Evolutionary conservation across 2,113 vertebrate species (phyloP).

Genomic region (Cyanoramphus novaezelandiae): DNA sequence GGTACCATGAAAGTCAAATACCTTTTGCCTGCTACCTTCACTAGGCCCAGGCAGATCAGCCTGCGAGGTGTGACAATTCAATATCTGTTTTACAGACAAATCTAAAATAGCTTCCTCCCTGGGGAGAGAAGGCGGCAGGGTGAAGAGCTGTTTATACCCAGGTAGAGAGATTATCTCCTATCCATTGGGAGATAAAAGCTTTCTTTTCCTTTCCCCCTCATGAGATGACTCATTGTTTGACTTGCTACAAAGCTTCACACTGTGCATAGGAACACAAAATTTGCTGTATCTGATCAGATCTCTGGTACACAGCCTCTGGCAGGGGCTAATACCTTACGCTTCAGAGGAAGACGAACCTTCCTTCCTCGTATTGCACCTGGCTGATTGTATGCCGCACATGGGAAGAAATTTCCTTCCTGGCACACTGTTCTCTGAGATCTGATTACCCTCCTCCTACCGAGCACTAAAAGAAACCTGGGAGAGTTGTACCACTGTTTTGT

Average conservation of each 20-base stretch:
- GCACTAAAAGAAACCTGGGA: neutral
- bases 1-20: neutral
- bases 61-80: neutral
- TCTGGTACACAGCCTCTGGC: slow-evolving; percentile 45
- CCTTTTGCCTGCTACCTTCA: neutral
- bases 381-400: neutral
- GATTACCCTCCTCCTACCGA: slow-evolving; percentile 23
- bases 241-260: slow-evolving; percentile 49
- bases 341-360: slow-evolving; percentile 50
- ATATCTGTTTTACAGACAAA: neutral
- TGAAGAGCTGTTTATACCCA: slow-evolving; percentile 43
- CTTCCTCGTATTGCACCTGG: slow-evolving; percentile 60
- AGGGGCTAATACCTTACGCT: slow-evolving; percentile 24
- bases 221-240: slow-evolving; percentile 66
- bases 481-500: neutral
- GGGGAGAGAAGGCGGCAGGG: neutral
- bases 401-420: slow-evolving; percentile 62
- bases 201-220: slow-evolving; percentile 2
- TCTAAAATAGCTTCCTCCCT: slow-evolving; percentile 4
- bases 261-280: slow-evolving; percentile 33
- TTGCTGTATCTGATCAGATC: slow-evolving; percentile 47
- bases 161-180: slow-evolving; percentile 46
- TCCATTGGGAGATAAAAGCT: slow-evolving; percentile 37
- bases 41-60: neutral
- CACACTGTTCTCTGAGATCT: neutral